Evolutionary conservation across 2,113 vertebrate species (phyloP).

Genomic region (Cavia aperea): DNA sequence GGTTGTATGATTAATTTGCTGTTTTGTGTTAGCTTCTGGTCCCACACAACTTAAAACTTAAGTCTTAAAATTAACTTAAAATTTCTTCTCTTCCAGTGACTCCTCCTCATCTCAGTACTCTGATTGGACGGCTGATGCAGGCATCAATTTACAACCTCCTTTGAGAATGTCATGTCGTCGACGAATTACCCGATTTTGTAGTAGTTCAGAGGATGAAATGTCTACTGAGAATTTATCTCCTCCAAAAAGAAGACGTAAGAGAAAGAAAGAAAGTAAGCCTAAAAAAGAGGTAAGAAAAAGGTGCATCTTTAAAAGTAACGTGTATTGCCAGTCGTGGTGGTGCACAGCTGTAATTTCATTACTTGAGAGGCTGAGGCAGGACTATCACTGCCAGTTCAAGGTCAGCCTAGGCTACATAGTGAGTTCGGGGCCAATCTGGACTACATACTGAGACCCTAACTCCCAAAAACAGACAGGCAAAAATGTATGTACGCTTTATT

Average conservation of each 20-base stretch:
- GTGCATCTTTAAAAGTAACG: not conserved
- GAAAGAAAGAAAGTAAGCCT: constrained; percentile 74
- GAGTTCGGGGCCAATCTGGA: not conserved
- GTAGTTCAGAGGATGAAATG: constrained; percentile 90
- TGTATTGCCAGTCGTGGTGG: not conserved
- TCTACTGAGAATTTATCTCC: constrained; percentile 79
- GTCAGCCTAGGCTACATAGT: not conserved
- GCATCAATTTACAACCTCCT: constrained; percentile 88
- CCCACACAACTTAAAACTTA: not conserved
- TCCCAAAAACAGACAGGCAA: not conserved
- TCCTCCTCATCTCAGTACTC: constrained; percentile 93
- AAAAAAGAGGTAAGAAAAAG: constrained; percentile 68
- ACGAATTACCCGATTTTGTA: constrained; percentile 77
- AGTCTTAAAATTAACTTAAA: not conserved
- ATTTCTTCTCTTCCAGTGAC: constrained; percentile 75
- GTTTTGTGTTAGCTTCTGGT: not conserved
- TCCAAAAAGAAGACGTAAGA: constrained; percentile 76
- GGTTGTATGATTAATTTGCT: not conserved
- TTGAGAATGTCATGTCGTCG: constrained; percentile 82
- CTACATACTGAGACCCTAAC: not conserved
- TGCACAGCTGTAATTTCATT: too few relatives aligned
- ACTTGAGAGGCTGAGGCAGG: not conserved
- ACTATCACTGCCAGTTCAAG: not conserved
- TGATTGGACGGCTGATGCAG: constrained; percentile 94
- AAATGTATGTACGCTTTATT: not conserved